phyloP scores from a whole-genome alignment of 2,888 invertebrate genomes.

The Eupsilia transversa region DNA sequence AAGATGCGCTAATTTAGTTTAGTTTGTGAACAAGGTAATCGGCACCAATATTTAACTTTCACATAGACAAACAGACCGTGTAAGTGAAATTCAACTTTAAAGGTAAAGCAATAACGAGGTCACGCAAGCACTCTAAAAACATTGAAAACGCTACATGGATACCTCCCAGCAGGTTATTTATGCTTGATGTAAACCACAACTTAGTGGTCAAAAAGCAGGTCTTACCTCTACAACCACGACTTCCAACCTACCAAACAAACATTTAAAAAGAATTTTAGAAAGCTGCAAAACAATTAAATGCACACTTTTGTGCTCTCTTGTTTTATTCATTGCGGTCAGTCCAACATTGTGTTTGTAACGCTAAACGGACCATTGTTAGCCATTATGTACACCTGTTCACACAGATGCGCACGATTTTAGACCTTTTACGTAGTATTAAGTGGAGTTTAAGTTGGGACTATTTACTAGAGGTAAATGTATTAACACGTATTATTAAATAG shows the following conservation, averaged over 20 bases:
- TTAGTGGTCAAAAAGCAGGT: background rate
- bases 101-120: background rate
- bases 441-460: constrained; percentile 53
- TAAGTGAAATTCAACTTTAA: background rate
- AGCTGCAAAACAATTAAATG: constrained; percentile 51
- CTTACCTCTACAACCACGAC: background rate
- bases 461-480: background rate
- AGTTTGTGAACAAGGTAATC: too few species aligned
- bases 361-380: constrained; percentile 49
- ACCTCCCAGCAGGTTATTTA: background rate
- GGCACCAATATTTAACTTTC: too few species aligned
- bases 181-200: background rate
- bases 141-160: background rate
- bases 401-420: constrained; percentile 43
- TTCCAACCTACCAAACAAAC: constrained; percentile 11
- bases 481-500: background rate
- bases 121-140: background rate
- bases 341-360: constrained; percentile 49
- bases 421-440: constrained; percentile 53
- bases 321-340: constrained; percentile 56
- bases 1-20: too few species aligned
- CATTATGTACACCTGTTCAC: constrained; percentile 61
- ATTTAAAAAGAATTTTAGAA: constrained; percentile 36
- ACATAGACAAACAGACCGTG: background rate
- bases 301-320: constrained; percentile 30